phyloP scores from a whole-genome alignment of 2,113 vertebrate species.

The Paedocypris sp. region DNA sequence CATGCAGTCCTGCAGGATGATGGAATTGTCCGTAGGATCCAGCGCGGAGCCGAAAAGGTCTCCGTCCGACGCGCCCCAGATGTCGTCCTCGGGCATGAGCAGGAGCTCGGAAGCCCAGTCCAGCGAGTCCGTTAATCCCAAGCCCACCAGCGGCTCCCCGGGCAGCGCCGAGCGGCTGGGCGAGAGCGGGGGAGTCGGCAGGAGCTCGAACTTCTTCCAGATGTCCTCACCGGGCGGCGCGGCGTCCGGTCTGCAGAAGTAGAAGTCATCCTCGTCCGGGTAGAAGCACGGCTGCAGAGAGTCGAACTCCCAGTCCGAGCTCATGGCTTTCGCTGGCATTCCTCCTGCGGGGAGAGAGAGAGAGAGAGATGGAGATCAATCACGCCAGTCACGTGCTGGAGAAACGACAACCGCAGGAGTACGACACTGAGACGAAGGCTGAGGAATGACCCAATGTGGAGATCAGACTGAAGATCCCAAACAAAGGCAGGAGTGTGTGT shows the following conservation, averaged over 20 bases:
- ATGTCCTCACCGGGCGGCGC: conserved; percentile 97
- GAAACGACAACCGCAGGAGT: too few species aligned
- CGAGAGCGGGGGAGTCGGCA: conserved; percentile 91
- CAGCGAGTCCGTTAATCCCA: conserved; percentile 65
- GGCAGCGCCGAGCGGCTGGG: conserved; percentile 83
- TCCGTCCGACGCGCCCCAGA: conserved; percentile 70
- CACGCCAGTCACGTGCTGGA: too few species aligned
- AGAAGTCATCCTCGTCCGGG: conserved; percentile 97
- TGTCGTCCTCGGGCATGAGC: conserved; percentile 72
- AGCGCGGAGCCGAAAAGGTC: conserved; percentile 67
- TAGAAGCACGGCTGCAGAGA: conserved; percentile 96
- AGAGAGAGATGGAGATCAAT: conserved; percentile 34
- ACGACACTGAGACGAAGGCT: too few species aligned
- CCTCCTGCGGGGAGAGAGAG: conserved; percentile 44
- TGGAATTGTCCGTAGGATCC: conserved; percentile 73
- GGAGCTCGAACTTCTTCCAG: conserved; percentile 99
- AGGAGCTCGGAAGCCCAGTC: conserved; percentile 93
- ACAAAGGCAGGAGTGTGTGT: too few species aligned
- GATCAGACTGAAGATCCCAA: too few species aligned
- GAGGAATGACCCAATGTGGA: too few species aligned
- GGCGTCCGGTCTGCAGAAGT: conserved; percentile 86
- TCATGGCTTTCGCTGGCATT: conserved; percentile 91
- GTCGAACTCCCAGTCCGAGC: conserved; percentile 94
- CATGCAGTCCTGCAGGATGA: conserved; percentile 98
- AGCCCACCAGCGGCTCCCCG: conserved; percentile 61